phyloP scores from a whole-genome alignment of 2,888 invertebrate genomes.

The Synergus umbraculus region DNA sequence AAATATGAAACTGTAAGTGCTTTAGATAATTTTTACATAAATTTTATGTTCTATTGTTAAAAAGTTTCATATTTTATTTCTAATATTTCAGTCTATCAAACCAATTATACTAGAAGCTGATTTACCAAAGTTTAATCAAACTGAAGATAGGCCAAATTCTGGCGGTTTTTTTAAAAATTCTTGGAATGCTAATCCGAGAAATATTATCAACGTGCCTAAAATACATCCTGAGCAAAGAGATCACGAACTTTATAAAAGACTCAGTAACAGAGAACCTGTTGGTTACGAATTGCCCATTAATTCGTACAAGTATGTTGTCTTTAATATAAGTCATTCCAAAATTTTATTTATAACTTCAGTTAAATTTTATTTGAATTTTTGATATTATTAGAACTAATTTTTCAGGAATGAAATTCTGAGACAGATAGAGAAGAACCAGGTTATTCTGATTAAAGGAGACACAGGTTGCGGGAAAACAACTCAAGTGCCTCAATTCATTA shows the following conservation, averaged over 20 bases:
- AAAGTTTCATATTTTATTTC: not conserved
- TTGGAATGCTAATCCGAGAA: not conserved
- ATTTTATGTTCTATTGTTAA: not conserved
- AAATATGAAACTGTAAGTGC: conserved; percentile 77
- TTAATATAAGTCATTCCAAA: not conserved
- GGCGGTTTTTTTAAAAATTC: not conserved
- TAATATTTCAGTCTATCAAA: not conserved
- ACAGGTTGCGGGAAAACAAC: conserved; percentile 88
- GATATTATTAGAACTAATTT: not conserved
- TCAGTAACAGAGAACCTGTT: conserved; percentile 24
- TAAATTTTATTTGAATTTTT: too few relatives aligned
- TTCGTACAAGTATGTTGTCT: conserved; percentile 71
- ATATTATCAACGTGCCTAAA: not conserved
- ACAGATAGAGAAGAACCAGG: conserved; percentile 78
- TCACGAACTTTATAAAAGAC: conserved; percentile 35
- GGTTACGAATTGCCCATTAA: conserved; percentile 72
- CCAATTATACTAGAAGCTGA: not conserved
- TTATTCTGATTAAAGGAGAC: conserved; percentile 83
- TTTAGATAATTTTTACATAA: not conserved
- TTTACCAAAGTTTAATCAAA: not conserved
- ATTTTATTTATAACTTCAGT: not conserved
- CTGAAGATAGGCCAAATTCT: not conserved
- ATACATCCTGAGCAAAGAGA: conserved; percentile 44
- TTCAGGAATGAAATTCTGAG: conserved; percentile 79
- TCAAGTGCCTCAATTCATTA: conserved; percentile 82